Evolutionary conservation across 2,888 invertebrate genomes (phyloP), one percentile per base, ranked within the genome.

Genomic region (Erannis defoliaria): DNA sequence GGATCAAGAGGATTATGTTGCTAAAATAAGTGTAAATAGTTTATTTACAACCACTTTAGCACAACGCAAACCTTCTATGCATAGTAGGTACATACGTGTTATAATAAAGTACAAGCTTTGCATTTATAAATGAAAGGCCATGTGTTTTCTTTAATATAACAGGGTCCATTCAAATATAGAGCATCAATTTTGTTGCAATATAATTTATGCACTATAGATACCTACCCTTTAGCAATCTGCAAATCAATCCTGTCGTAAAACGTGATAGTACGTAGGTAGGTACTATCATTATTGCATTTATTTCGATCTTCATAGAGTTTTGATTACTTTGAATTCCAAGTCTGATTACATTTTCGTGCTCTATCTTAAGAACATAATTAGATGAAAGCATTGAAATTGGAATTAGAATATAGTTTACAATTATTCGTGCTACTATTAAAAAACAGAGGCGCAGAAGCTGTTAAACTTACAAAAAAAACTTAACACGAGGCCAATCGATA

Each of bases 291-390:
- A 51, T 19, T 51, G 71, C 72, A 71, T 75, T 75, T 71, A 68
- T 70, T 77, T 69, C 70, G 63, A 75, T 71, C 68, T 68, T 65
- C 64, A 66, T 62, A 53, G 63, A 67, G 62, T 60, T 71, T 76
- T 71, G 70, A 73, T 74, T 68, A 38, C 40, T 51, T 26, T 23
- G 21, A 51, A 40, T 51, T 40, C 51, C 51, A 51, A 51, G 40
- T 40, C 31, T 40, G 40, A 51, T 45, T 46, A 37, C 38, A 59
- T 45, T 46, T 46, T 53, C 48, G 40, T 42, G 33, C 16, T 26
- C 14, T 51, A 40, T 51, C 51, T 51, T 42, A 16, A 14, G 46
- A 53, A 48, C 23, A 31, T 38, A 38, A 43, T 21, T 51, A 31
- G 46, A 33, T 59, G 2, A 51, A 51, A 40, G 18, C 29, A 26